These are phyloP conservation scores for Trematomus loennbergii DNA, from an alignment of 2,113 vertebrate genomes.

Conservation along the genomic window DNA sequence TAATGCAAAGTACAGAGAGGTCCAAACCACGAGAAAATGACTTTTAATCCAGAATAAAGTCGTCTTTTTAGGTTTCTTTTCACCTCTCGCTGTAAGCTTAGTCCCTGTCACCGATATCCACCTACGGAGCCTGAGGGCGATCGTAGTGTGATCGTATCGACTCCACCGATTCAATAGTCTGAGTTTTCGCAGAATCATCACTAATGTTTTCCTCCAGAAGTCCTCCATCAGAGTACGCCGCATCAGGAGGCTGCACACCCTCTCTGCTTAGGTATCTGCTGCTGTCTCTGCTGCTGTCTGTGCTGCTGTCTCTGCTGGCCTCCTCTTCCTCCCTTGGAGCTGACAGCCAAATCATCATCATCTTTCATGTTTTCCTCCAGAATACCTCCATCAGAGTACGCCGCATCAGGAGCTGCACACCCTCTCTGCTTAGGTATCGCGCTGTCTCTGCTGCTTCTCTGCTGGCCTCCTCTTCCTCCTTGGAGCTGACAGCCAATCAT, in stretches of 20 bases:
- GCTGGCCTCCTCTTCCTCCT: no score
- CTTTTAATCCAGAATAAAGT: not conserved
- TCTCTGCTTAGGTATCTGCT: no score
- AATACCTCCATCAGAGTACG: accelerated
- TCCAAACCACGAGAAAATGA: not conserved
- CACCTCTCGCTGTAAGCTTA: not conserved
- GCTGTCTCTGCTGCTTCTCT: no score
- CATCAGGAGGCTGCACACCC: accelerated
- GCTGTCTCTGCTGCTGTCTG: no score
- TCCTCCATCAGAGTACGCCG: accelerated
- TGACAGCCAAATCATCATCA: no score
- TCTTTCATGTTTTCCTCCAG: not conserved
- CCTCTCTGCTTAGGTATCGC: no score
- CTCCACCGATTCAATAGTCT: not conserved
- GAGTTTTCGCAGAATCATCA: not conserved
- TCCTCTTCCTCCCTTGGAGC: no score
- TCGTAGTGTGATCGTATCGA: conserved; percentile 39
- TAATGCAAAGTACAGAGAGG: not conserved
- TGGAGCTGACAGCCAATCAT: no score
- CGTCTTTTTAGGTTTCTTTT: not conserved
- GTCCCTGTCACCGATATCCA: conserved; percentile 53
- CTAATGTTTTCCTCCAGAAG: no score
- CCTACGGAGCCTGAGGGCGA: accelerated
- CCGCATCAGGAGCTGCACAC: accelerated
- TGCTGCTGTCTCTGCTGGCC: no score